Evolutionary conservation across 2,113 vertebrate species (phyloP).

Genomic region (Eurystomus gularis): DNA sequence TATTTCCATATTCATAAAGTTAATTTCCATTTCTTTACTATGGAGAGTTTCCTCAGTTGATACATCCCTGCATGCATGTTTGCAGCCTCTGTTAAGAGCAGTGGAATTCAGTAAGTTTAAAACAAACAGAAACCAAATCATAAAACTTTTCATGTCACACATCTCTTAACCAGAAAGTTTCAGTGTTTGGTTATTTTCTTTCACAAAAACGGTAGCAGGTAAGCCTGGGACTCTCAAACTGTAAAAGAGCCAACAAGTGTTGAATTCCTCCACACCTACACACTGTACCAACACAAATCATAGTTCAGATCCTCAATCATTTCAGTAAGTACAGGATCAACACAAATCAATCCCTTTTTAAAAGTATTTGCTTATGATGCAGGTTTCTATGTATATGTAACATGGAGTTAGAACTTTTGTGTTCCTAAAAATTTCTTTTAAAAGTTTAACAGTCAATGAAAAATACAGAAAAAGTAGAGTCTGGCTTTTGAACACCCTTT

Average conservation of each 20-base stretch:
- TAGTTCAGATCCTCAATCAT: background rate
- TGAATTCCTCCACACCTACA: background rate
- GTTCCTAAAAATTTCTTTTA: background rate
- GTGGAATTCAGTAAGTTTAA: background rate
- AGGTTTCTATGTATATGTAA: background rate
- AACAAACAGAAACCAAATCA: background rate
- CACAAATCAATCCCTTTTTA: background rate
- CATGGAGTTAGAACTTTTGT: background rate
- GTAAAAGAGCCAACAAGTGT: background rate
- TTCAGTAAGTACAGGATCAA: background rate
- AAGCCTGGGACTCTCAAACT: background rate
- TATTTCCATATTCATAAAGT: background rate
- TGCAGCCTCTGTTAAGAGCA: background rate
- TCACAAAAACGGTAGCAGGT: background rate
- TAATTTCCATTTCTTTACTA: background rate
- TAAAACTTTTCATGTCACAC: background rate
- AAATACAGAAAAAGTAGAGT: background rate
- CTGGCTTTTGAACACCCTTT: background rate
- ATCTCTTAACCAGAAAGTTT: background rate
- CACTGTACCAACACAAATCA: background rate
- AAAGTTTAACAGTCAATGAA: background rate
- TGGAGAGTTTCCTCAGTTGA: background rate
- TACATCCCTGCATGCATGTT: rapidly evolving
- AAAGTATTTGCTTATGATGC: background rate
- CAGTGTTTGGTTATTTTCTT: background rate